Evolutionary conservation across 2,888 invertebrate species (phyloP).

Genomic region (Artemia sp.): DNA sequence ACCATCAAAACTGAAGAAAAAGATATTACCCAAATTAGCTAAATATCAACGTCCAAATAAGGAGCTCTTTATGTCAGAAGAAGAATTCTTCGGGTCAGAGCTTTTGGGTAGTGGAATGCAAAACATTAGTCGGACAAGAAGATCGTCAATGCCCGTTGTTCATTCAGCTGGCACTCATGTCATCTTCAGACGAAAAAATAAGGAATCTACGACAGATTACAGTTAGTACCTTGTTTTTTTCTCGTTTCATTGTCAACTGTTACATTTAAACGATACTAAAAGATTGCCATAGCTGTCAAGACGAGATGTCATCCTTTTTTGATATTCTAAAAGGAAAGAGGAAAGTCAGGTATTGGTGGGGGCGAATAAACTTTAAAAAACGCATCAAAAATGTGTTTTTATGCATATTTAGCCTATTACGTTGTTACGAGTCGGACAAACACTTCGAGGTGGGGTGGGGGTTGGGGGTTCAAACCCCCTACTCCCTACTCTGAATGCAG

Average conservation of each 20-base stretch:
- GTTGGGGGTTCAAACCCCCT: too few relatives aligned
- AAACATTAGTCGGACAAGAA: slow-evolving; percentile 25
- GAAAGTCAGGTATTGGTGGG: too few relatives aligned
- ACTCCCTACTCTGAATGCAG: too few relatives aligned
- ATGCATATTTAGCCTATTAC: too few relatives aligned
- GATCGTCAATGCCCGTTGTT: slow-evolving; percentile 27
- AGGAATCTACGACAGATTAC: slow-evolving; percentile 49
- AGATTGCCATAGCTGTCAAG: too few relatives aligned
- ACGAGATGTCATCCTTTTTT: too few relatives aligned
- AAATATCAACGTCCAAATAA: slow-evolving; percentile 39
- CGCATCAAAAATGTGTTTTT: too few relatives aligned
- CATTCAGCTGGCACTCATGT: slow-evolving; percentile 48
- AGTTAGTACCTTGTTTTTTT: slow-evolving; percentile 40
- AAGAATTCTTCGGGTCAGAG: slow-evolving; percentile 33
- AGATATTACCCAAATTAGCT: slow-evolving; percentile 23
- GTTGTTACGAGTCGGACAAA: too few relatives aligned
- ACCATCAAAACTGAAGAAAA: slow-evolving; percentile 45
- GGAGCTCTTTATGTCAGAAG: slow-evolving; percentile 51
- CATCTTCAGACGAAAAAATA: slow-evolving; percentile 49
- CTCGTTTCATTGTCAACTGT: not conserved
- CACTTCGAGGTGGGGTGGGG: too few relatives aligned
- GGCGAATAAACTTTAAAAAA: too few relatives aligned
- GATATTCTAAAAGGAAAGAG: too few relatives aligned
- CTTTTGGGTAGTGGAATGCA: slow-evolving; percentile 27
- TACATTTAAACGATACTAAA: too few relatives aligned